Conservation (phyloP, 2,888 invertebrate genomes). For the Tenodera sinensis region DNA sequence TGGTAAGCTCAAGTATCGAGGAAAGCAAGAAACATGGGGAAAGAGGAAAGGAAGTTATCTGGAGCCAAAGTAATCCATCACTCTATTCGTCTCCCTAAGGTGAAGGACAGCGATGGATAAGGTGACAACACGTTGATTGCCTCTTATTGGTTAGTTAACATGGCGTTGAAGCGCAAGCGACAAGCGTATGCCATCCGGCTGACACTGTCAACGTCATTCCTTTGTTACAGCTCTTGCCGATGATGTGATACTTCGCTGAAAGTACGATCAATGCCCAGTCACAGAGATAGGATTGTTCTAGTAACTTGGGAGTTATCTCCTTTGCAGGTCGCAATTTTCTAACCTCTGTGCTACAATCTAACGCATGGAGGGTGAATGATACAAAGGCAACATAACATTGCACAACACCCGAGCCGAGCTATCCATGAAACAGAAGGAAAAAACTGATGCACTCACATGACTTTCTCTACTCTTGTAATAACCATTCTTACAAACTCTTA, state of each 20-base stretch:
- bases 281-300: too few relatives aligned
- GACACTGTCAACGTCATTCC: neutral
- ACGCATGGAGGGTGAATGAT: too few relatives aligned
- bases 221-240: neutral
- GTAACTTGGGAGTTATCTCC: too few relatives aligned
- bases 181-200: neutral
- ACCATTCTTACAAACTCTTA: too few relatives aligned
- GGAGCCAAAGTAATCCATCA: conserved; percentile 6
- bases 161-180: neutral
- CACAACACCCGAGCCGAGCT: too few relatives aligned
- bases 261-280: neutral
- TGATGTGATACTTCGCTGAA: neutral
- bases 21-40: neutral
- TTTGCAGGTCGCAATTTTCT: too few relatives aligned
- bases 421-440: too few relatives aligned
- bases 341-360: too few relatives aligned
- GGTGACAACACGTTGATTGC: conserved; percentile 21
- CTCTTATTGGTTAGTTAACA: conserved; percentile 28
- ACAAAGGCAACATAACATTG: too few relatives aligned
- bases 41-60: neutral
- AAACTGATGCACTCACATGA: too few relatives aligned
- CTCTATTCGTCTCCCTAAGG: neutral
- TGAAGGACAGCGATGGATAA: neutral
- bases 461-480: too few relatives aligned
- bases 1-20: neutral